Evolutionary conservation across 2,797 vertebrate species (phyloP).

Genomic region (Acanthis flammea): DNA sequence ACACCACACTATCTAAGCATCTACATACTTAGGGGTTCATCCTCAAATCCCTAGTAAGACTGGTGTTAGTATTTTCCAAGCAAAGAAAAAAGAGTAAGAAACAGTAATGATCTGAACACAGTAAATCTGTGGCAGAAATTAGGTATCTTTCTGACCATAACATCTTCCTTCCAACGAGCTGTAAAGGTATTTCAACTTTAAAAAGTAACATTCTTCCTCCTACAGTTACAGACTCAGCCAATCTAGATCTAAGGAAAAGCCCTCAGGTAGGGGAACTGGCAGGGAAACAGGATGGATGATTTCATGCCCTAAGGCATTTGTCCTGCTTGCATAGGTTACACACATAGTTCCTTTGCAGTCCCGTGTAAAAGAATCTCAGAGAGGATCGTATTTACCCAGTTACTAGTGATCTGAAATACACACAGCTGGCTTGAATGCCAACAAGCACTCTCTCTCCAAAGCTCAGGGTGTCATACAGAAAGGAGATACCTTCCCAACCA

Average conservation of each 20-base stretch:
- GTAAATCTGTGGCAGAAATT: not conserved
- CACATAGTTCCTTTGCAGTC: not conserved
- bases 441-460: not conserved
- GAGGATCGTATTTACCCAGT: not conserved
- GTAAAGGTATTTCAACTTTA: not conserved
- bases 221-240: not conserved
- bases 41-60: not conserved
- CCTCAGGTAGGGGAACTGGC: not conserved
- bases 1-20: not conserved
- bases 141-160: not conserved
- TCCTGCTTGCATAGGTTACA: not conserved
- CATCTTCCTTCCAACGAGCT: not conserved
- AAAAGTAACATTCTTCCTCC: not conserved
- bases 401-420: not conserved
- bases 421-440: not conserved
- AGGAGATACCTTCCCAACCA: not conserved
- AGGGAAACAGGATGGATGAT: not conserved
- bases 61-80: not conserved
- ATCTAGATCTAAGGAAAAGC: not conserved
- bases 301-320: not conserved
- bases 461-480: not conserved
- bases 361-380: not conserved
- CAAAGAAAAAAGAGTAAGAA: not conserved
- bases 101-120: not conserved
- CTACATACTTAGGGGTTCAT: not conserved